Conservation (phyloP, 30 jellyfish, hydroid and myxozoan genomes). For the Nemopilema nomurai region DNA sequence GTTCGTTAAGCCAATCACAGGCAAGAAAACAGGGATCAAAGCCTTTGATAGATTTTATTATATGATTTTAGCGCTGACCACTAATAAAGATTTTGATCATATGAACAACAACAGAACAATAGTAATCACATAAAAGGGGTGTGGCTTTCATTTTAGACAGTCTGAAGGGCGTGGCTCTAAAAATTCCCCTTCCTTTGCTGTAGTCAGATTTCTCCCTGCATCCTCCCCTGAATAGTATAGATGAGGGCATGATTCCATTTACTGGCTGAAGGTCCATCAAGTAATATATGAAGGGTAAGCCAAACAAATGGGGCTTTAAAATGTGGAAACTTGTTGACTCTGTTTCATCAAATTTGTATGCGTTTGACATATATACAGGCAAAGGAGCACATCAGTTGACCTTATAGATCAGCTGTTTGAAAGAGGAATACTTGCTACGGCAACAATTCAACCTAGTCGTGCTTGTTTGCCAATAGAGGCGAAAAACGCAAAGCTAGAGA, state of each 20-base stretch:
- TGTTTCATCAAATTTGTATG: background rate
- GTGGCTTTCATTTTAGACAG: too few species aligned
- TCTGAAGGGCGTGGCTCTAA: too few species aligned
- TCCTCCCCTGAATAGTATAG: conserved; percentile 17
- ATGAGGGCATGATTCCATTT: conserved; percentile 40
- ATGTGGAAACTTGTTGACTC: background rate
- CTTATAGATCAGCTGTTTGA: background rate
- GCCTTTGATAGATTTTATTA: too few species aligned
- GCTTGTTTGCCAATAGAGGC: background rate
- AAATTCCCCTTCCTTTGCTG: too few species aligned
- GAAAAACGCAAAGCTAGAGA: background rate
- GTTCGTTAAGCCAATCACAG: too few species aligned
- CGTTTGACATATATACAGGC: background rate
- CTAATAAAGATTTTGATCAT: too few species aligned
- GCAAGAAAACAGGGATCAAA: too few species aligned
- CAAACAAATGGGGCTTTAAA: conserved; percentile 33
- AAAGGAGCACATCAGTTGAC: background rate
- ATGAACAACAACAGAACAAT: too few species aligned
- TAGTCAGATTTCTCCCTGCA: too few species aligned
- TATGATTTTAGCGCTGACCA: too few species aligned
- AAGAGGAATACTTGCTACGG: background rate
- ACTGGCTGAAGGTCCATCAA: conserved; percentile 36
- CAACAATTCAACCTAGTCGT: background rate
- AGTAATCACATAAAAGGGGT: too few species aligned
- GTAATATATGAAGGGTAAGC: conserved; percentile 39